These are phyloP conservation scores for Hypanus sabinus DNA, from an alignment of 2,113 vertebrate genomes.

Conservation along the genomic window DNA sequence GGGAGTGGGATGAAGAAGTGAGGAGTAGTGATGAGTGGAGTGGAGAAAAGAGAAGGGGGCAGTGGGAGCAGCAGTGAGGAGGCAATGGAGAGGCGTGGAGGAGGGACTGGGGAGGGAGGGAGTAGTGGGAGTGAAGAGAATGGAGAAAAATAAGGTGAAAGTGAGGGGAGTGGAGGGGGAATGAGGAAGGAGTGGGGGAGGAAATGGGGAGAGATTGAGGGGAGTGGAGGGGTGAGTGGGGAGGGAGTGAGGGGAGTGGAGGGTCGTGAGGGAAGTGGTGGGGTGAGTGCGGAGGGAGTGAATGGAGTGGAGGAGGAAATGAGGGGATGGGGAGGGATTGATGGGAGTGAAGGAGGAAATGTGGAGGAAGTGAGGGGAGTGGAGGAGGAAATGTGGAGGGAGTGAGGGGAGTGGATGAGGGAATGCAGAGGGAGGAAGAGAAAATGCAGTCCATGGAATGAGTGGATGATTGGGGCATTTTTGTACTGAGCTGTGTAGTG, in stretches of 20 bases:
- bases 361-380: neutral
- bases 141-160: neutral
- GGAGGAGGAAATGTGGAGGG: neutral
- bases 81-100: too few species aligned
- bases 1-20: neutral
- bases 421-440: too few species aligned
- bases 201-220: too few species aligned
- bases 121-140: neutral
- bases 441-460: too few species aligned
- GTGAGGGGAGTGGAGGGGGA: neutral
- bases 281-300: too few species aligned
- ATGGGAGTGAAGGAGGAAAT: neutral
- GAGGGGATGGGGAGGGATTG: neutral
- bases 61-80: neutral
- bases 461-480: too few species aligned
- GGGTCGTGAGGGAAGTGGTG: neutral
- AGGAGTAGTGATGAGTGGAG: neutral
- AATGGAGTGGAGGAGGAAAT: neutral
- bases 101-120: neutral
- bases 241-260: neutral
- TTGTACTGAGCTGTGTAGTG: too few species aligned
- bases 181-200: neutral
- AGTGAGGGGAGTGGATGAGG: neutral
- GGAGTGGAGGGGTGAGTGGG: neutral
- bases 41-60: neutral